Evolutionary conservation across 2,888 invertebrate genomes (phyloP).

Genomic region (Apantesis nais): DNA sequence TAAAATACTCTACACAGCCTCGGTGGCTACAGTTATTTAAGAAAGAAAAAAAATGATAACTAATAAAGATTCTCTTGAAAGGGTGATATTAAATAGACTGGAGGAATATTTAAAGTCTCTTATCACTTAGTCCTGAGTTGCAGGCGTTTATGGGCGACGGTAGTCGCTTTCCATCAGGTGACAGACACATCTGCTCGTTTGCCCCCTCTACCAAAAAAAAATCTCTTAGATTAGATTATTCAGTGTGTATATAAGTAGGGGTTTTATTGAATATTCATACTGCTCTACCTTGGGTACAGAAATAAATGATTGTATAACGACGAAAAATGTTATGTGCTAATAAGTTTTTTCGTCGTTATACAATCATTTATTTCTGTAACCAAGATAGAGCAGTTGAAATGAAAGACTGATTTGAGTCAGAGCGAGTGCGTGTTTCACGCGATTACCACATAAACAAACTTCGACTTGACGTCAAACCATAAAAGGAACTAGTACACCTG

Average conservation of each 20-base stretch:
- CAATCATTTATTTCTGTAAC: neutral
- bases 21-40: no score
- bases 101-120: neutral
- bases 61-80: neutral
- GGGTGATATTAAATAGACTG: neutral
- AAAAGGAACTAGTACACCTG: constrained; percentile 18
- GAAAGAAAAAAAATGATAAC: no score
- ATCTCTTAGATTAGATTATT: neutral
- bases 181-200: no score
- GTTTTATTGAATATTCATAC: neutral
- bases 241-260: neutral
- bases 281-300: constrained; percentile 43
- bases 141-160: no score
- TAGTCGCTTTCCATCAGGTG: no score
- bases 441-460: constrained; percentile 60
- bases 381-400: constrained; percentile 50
- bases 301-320: neutral
- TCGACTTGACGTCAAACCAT: constrained; percentile 55
- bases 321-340: neutral
- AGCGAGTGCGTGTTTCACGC: constrained; percentile 64
- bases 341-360: neutral
- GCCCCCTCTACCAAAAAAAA: no score
- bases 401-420: constrained; percentile 37
- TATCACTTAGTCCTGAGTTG: neutral
- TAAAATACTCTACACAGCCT: no score